Evolutionary conservation across 1,140 invertebrate genomes (phyloP), one percentile per base, ranked within the genome.

Genomic region (Hyposmocoma kahamanoa): DNA sequence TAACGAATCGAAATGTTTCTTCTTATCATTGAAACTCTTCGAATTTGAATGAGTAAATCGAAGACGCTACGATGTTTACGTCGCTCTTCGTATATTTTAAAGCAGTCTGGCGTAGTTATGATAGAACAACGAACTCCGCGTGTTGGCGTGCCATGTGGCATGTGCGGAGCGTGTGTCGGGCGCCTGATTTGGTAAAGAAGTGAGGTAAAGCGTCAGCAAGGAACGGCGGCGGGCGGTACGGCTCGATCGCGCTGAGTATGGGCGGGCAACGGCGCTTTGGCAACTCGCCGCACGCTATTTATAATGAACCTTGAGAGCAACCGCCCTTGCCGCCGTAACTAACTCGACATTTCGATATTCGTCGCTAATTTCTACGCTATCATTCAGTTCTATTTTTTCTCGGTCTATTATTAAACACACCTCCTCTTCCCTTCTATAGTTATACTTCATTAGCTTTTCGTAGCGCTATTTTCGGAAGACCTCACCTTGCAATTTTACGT

Each of bases 281-380:
- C 80, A 84, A 64, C 70, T 66, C 63, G 69, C 76, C 75, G 68
- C 69, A 50, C 67, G 76, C 78, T 84, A 84, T 82, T 82, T 82
- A 78, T 84, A 82, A 70, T 68, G 68, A 78, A 84, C 77, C 80
- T 82, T 84, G 77, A 82, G 71, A 79, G 55, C 72, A 78, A 72
- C 78, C 71, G 76, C 78, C 80, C 80, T 84, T 84, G 80, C 66
- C 60, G 65, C 59, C 62, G 65, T 67, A 76, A 67, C 53, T 67
- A 74, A 68, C 62, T 71, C 53, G 53, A 54, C 55, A 50, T 71
- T 66, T 59, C 51, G 41, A 55, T 62, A 46, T 61, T 47, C 32
- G 41, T 56, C 22, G 38, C 38, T 41, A 15, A 41, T 41, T 41
- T 21, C 42, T 56, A 62, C 42, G 50, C 30, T 54, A 55, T 47